These are phyloP conservation scores for Hypena proboscidalis DNA, from an alignment of 2,888 invertebrate species.

Conservation along the genomic window DNA sequence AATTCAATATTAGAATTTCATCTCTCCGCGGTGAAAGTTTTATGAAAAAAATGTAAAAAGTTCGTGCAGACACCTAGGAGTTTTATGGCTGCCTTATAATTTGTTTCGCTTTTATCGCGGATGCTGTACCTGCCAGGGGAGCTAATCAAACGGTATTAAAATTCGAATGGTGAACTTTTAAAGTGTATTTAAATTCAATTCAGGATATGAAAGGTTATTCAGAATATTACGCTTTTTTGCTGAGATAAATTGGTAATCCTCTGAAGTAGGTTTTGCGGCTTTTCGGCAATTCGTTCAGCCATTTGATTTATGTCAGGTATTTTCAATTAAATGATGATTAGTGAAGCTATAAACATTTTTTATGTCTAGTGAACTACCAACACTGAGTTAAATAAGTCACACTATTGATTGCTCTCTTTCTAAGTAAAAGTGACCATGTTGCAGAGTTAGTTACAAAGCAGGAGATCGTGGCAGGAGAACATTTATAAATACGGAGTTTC, in stretches of 20 bases:
- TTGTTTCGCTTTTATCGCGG: conserved; percentile 79
- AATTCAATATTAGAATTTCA: conserved; percentile 84
- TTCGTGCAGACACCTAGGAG: conserved; percentile 79
- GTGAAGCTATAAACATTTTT: no score
- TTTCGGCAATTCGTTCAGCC: background rate
- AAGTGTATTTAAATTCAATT: conserved; percentile 41
- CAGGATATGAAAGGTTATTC: conserved; percentile 14
- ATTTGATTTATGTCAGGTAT: no score
- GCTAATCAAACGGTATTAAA: conserved; percentile 64
- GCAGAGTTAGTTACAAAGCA: no score
- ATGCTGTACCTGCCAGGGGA: conserved; percentile 54
- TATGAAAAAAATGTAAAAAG: conserved; percentile 84
- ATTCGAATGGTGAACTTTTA: conserved; percentile 42
- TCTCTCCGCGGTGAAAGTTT: conserved; percentile 74
- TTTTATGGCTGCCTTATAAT: conserved; percentile 82
- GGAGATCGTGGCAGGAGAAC: no score
- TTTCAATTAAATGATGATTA: no score
- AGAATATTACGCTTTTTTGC: conserved; percentile 26
- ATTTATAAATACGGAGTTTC: no score
- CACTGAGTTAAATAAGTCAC: no score
- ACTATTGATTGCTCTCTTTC: no score
- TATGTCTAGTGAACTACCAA: no score
- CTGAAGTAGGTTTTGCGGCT: background rate
- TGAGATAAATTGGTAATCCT: conserved; percentile 11
- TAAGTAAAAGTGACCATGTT: no score